phyloP scores from a whole-genome alignment of 1,140 invertebrate species.

The Musca vetustissima region DNA sequence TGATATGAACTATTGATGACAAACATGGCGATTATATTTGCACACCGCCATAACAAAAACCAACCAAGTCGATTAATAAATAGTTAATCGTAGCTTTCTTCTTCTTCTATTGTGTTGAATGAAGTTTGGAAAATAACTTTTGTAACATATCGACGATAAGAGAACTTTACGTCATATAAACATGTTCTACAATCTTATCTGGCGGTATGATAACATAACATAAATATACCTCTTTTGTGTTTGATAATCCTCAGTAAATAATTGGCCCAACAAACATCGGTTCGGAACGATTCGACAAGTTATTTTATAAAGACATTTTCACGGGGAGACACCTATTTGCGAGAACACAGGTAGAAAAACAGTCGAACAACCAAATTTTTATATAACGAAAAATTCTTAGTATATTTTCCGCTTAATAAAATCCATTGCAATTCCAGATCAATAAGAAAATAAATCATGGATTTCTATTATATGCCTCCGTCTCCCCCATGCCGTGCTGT shows the following conservation, averaged over 20 bases:
- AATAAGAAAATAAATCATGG: slow-evolving; percentile 30
- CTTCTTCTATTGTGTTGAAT: background rate
- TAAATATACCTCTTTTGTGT: too few species aligned
- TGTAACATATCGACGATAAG: too few species aligned
- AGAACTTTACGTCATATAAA: too few species aligned
- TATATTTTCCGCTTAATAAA: background rate
- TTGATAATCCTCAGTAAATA: too few species aligned
- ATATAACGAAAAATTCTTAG: background rate
- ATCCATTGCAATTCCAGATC: background rate
- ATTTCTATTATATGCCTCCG: slow-evolving; percentile 67
- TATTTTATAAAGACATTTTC: too few species aligned
- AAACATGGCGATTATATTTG: background rate
- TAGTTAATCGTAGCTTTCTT: background rate
- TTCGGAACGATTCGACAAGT: too few species aligned
- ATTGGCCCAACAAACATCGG: too few species aligned
- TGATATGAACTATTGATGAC: background rate
- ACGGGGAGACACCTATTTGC: background rate
- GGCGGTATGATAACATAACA: too few species aligned
- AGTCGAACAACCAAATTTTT: background rate
- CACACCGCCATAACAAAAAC: too few species aligned
- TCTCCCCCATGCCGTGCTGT: slow-evolving; percentile 71
- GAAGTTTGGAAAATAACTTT: background rate
- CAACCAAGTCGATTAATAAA: too few species aligned
- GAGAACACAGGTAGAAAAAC: background rate
- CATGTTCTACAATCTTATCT: too few species aligned